These are phyloP conservation scores for Xenopus laevis DNA, from an alignment of 2,113 vertebrate species.

Conservation along the genomic window DNA sequence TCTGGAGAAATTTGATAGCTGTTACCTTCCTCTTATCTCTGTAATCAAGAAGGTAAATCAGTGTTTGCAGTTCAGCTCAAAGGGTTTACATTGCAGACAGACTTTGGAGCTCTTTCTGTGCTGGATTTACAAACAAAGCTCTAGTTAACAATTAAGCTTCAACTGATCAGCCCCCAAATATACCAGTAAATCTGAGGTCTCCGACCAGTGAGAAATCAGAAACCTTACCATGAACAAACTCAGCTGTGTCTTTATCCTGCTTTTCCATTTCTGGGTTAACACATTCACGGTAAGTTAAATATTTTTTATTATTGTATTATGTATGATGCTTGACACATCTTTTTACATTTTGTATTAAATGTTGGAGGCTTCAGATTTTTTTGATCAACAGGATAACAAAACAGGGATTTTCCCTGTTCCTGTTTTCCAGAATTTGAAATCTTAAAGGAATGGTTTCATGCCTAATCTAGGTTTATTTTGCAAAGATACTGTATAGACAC, in stretches of 20 bases:
- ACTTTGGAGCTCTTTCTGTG: conserved; percentile 2
- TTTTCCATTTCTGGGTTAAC: conserved; percentile 43
- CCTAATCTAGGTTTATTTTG: no score
- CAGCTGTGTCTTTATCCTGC: conserved; percentile 44
- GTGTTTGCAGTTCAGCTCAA: conserved; percentile 4
- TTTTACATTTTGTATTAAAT: no score
- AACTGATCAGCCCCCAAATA: conserved; percentile 19
- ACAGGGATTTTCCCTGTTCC: no score
- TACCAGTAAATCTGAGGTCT: conserved; percentile 9
- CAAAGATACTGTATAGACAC: no score
- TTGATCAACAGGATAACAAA: no score
- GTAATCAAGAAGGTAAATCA: conserved; percentile 24
- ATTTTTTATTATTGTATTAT: no score
- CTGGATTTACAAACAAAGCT: conserved; percentile 50
- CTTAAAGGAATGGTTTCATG: no score
- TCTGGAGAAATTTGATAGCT: neutral
- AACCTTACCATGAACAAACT: conserved; percentile 56
- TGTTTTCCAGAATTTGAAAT: no score
- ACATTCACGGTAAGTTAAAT: conserved; percentile 63
- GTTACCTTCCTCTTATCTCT: conserved; percentile 22
- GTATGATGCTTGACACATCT: no score
- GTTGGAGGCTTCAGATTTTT: no score
- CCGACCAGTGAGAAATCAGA: conserved; percentile 7
- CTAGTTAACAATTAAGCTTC: conserved; percentile 71
- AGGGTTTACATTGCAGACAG: conserved; percentile 48